Evolutionary conservation across 1,140 invertebrate species (phyloP).

Genomic region (Vanessa atalanta): DNA sequence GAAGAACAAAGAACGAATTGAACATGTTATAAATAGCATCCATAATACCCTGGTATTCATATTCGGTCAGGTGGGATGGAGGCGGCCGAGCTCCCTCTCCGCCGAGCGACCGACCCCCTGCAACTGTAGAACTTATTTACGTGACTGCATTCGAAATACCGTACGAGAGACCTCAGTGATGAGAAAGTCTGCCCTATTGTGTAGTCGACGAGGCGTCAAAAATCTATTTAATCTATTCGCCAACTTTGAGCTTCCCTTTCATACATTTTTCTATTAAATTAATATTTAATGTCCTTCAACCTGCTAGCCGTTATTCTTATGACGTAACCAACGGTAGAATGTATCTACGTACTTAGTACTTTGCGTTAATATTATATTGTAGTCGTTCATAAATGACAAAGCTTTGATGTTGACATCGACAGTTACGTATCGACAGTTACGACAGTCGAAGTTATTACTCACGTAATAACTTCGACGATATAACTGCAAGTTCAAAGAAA

Average conservation of each 20-base stretch:
- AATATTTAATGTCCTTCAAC: no score
- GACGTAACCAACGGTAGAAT: no score
- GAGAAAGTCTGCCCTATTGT: not conserved
- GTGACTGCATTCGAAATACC: not conserved
- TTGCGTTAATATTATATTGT: no score
- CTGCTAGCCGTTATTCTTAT: no score
- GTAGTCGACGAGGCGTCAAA: not conserved
- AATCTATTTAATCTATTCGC: not conserved
- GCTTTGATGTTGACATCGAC: no score
- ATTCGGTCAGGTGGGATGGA: not conserved
- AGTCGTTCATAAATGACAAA: no score
- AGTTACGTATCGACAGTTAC: no score
- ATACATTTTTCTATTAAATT: no score
- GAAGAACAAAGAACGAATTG: not conserved
- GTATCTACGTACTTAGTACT: no score
- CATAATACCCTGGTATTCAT: not conserved
- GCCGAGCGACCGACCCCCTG: not conserved
- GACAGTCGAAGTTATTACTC: no score
- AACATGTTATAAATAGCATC: not conserved
- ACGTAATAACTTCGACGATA: no score
- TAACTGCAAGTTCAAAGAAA: no score
- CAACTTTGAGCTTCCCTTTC: not conserved
- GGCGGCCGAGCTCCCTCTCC: not conserved
- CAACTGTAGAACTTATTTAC: not conserved
- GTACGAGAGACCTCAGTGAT: not conserved